Percentiles rank a stretch among this genome's conserved stretches.
Conservation (phyloP, 2,797 vertebrate species). For the Danio kyathit region DNA sequence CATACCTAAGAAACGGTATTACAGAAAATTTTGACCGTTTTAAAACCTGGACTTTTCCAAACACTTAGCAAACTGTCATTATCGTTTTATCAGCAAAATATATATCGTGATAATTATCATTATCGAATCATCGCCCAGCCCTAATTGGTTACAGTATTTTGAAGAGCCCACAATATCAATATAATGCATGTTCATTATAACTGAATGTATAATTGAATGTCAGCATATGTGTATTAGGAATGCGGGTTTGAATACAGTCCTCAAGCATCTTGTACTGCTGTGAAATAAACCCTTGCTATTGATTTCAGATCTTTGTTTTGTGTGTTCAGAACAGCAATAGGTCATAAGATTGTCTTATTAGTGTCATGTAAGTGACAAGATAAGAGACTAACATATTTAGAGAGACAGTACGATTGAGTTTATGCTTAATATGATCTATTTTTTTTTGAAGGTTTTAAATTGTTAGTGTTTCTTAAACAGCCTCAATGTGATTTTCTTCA, state of each 20-base stretch:
- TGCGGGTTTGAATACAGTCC: constrained; percentile 15
- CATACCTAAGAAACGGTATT: too few relatives aligned
- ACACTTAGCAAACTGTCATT: too few relatives aligned
- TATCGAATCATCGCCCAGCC: too few relatives aligned
- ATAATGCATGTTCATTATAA: too few relatives aligned
- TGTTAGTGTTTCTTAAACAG: background rate
- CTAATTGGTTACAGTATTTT: too few relatives aligned
- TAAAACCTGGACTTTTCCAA: too few relatives aligned
- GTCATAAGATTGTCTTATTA: background rate
- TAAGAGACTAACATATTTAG: background rate
- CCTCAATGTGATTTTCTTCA: constrained; percentile 25
- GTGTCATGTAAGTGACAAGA: background rate
- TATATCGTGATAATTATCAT: too few relatives aligned
- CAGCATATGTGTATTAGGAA: background rate
- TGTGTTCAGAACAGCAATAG: background rate
- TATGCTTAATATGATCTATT: background rate
- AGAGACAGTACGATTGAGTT: background rate
- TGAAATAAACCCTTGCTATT: constrained; percentile 31
- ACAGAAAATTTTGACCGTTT: too few relatives aligned
- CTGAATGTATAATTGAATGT: too few relatives aligned
- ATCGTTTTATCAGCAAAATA: too few relatives aligned
- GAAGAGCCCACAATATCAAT: too few relatives aligned
- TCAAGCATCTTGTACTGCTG: background rate
- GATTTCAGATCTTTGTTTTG: constrained; percentile 18
- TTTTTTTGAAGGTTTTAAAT: constrained; percentile 8